Conservation (phyloP, 1,140 invertebrate genomes). For the Eumaeus atala region DNA sequence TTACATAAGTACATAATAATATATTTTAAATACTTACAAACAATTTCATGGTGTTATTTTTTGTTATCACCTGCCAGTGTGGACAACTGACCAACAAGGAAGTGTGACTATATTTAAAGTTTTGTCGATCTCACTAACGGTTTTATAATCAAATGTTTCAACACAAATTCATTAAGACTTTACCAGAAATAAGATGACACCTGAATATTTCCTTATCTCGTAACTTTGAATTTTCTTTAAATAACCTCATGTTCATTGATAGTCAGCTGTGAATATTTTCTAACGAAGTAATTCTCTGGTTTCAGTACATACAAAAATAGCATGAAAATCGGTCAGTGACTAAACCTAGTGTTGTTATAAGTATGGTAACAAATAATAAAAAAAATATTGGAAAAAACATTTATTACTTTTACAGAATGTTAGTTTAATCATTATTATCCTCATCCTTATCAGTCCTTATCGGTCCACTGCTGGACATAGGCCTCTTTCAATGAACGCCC, state of each 20-base stretch:
- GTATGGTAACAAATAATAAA: no score
- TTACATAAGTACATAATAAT: constrained; percentile 1
- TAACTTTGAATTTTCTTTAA: constrained; percentile 8
- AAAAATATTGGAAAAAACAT: no score
- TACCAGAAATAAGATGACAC: constrained; percentile 1
- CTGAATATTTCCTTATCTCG: not conserved
- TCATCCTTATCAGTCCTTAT: no score
- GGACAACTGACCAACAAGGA: not conserved
- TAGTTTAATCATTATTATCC: no score
- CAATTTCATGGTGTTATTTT: not conserved
- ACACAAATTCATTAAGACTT: not conserved
- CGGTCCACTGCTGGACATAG: no score
- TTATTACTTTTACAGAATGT: no score
- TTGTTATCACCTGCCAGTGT: not conserved
- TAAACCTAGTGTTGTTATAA: no score
- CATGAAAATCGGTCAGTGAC: no score
- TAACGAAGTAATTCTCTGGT: no score
- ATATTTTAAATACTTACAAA: constrained; percentile 5
- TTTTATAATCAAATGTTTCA: constrained; percentile 4
- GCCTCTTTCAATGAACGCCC: no score
- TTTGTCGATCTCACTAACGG: not conserved
- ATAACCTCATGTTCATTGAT: not conserved
- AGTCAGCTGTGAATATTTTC: not conserved
- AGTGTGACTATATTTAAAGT: not conserved
- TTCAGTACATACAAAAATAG: no score